Evolutionary conservation across 2,888 invertebrate species (phyloP).

Genomic region (Drosophila nr. medialis): DNA sequence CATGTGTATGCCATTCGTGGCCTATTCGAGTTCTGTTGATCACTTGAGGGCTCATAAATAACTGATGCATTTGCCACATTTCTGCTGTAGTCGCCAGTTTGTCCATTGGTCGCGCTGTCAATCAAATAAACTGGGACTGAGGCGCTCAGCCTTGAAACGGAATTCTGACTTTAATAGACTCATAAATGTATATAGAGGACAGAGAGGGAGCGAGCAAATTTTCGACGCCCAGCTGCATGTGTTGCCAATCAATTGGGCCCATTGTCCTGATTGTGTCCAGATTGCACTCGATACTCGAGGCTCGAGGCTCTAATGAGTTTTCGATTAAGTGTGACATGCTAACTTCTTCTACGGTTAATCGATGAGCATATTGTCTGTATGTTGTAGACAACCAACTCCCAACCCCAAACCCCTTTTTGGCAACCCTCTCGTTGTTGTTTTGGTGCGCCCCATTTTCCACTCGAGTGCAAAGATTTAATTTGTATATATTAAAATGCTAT

Average conservation of each 20-base stretch:
- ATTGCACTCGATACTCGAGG: constrained; percentile 34
- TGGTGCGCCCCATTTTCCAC: constrained; percentile 46
- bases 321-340: constrained; percentile 74
- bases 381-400: not conserved
- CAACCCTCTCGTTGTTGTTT: constrained; percentile 25
- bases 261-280: constrained; percentile 44
- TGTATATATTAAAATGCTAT: constrained; percentile 73
- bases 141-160: constrained; percentile 16
- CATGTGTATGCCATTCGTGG: constrained; percentile 10
- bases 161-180: constrained; percentile 67
- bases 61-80: constrained; percentile 38
- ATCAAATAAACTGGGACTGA: constrained; percentile 44
- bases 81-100: constrained; percentile 11
- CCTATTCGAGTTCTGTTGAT: constrained; percentile 32
- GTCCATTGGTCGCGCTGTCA: constrained; percentile 67
- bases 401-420: not conserved
- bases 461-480: constrained; percentile 69
- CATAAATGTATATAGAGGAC: constrained; percentile 65
- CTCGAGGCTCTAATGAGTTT: constrained; percentile 67
- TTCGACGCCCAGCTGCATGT: constrained; percentile 69
- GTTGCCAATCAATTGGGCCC: constrained; percentile 59
- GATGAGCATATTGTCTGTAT: constrained; percentile 45
- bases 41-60: constrained; percentile 58
- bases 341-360: constrained; percentile 34
- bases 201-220: constrained; percentile 38